Evolutionary conservation across 2,888 invertebrate species (phyloP).

Genomic region (Phymatocera aterrima): DNA sequence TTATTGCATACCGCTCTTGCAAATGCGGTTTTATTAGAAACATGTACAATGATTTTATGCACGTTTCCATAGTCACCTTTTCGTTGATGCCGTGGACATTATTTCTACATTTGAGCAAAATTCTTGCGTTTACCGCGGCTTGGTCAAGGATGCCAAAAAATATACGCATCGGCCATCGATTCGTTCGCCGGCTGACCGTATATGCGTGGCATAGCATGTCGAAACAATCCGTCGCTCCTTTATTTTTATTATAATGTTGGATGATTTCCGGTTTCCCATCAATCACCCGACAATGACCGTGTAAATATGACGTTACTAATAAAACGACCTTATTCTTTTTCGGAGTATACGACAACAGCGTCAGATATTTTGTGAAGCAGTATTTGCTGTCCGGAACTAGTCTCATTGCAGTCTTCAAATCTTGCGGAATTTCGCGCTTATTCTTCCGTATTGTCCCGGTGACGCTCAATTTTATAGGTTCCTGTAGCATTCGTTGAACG

Average conservation of each 20-base stretch:
- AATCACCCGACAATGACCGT: conserved; percentile 10
- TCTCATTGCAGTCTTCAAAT: conserved; percentile 53
- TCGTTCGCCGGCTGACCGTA: conserved; percentile 36
- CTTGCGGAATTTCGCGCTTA: conserved; percentile 50
- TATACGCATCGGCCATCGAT: conserved; percentile 57
- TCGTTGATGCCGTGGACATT: conserved; percentile 19
- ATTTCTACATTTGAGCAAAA: conserved; percentile 49
- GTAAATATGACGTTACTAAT: conserved; percentile 14
- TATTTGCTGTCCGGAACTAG: conserved; percentile 51
- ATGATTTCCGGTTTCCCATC: conserved; percentile 54
- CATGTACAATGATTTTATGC: too few relatives aligned
- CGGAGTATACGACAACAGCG: conserved; percentile 60
- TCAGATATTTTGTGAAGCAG: conserved; percentile 57
- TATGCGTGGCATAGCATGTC: conserved; percentile 56
- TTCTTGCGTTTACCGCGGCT: conserved; percentile 54
- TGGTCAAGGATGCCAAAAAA: conserved; percentile 57
- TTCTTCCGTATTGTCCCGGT: conserved; percentile 56
- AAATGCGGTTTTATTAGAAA: too few relatives aligned
- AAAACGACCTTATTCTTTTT: conserved; percentile 49
- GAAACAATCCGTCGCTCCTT: conserved; percentile 59
- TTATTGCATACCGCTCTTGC: too few relatives aligned
- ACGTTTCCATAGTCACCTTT: too few relatives aligned
- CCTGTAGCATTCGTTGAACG: conserved; percentile 49
- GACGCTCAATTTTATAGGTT: conserved; percentile 49
- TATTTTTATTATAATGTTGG: conserved; percentile 56